Percentiles rank a stretch among this genome's conserved stretches.
Conservation (phyloP, 2,113 vertebrate species). For the Sylvilagus bachmani region DNA sequence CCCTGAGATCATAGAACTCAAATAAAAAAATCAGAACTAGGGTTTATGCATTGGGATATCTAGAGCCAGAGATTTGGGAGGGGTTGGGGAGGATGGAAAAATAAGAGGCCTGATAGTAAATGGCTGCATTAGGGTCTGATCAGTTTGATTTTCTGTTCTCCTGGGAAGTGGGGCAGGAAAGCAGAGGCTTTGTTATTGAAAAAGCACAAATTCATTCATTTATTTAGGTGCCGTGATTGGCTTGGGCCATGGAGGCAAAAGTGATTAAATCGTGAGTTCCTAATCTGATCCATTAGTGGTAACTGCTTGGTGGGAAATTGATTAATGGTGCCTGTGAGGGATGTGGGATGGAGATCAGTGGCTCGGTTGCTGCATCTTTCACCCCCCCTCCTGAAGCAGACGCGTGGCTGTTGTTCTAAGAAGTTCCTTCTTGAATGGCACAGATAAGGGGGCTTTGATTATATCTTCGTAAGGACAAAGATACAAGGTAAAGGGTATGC, state of each 20-base stretch:
- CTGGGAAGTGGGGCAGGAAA: background rate
- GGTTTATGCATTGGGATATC: background rate
- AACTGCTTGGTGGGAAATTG: conserved; percentile 42
- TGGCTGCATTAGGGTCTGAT: background rate
- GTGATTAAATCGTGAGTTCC: conserved; percentile 29
- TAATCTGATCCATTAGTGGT: conserved; percentile 49
- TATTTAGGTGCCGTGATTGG: conserved; percentile 19
- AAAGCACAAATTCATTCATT: conserved; percentile 23
- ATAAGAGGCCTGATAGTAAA: background rate
- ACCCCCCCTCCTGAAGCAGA: conserved; percentile 1
- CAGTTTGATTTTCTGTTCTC: conserved; percentile 37
- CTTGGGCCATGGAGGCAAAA: background rate
- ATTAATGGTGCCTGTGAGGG: conserved; percentile 40
- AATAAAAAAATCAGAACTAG: background rate
- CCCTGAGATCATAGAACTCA: background rate
- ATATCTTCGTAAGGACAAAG: background rate
- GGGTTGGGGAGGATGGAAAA: background rate
- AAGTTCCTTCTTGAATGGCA: background rate
- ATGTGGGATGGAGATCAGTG: background rate
- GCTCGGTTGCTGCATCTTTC: background rate
- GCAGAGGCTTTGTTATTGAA: conserved; percentile 1
- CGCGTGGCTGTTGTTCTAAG: background rate
- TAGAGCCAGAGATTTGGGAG: background rate
- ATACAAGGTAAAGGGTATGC: background rate
- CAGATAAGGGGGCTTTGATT: background rate